These are phyloP conservation scores for Apodemus sylvaticus DNA, from an alignment of 2,113 vertebrate species.

Conservation along the genomic window DNA sequence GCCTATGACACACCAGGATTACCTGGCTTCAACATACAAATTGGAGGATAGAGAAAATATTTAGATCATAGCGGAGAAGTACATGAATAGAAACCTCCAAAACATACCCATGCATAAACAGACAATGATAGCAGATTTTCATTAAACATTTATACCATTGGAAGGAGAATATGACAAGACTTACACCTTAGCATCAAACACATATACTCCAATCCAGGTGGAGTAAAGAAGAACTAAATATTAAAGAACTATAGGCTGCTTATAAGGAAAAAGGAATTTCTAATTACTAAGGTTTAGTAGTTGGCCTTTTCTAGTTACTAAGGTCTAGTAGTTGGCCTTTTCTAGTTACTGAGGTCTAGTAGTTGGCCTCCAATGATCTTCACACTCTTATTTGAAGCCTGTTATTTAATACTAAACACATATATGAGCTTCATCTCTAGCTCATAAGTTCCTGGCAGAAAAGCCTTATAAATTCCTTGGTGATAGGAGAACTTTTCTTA, in stretches of 20 bases:
- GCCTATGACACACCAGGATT: background rate
- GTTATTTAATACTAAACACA: background rate
- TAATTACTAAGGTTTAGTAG: background rate
- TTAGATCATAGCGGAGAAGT: background rate
- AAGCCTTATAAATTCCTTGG: background rate
- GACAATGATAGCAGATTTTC: background rate
- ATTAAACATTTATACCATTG: background rate
- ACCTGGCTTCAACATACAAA: background rate
- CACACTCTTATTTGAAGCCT: background rate
- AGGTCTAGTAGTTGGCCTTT: background rate
- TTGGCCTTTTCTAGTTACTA: no score
- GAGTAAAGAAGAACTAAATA: no score
- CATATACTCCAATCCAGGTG: background rate
- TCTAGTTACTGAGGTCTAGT: background rate
- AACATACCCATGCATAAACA: background rate
- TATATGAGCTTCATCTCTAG: background rate
- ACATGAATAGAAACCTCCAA: background rate
- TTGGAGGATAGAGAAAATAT: background rate
- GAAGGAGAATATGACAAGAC: background rate
- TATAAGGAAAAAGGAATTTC: background rate
- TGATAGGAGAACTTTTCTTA: background rate
- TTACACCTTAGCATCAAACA: background rate
- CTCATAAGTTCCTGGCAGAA: background rate
- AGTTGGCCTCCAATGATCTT: background rate
- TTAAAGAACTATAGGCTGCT: no score